These are phyloP conservation scores for Luscinia megarhynchos DNA, from an alignment of 2,797 vertebrate species.

Conservation along the genomic window DNA sequence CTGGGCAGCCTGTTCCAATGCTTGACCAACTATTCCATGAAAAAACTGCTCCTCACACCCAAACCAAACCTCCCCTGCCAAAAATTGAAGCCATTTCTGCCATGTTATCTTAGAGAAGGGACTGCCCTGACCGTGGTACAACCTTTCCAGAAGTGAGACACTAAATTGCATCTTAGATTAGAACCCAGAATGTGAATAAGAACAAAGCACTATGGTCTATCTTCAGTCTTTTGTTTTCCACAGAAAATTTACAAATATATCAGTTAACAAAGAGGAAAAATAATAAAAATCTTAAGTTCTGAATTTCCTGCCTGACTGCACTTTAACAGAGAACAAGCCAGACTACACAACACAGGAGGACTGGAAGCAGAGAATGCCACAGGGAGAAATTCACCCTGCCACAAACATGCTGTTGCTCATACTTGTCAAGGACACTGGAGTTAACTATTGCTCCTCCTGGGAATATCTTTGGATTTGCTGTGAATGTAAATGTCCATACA, in stretches of 20 bases:
- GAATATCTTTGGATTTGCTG: background rate
- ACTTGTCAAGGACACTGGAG: conserved; percentile 28
- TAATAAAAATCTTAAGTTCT: background rate
- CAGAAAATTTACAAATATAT: background rate
- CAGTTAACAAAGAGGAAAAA: background rate
- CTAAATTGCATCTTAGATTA: background rate
- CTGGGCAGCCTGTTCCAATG: background rate
- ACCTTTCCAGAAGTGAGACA: background rate
- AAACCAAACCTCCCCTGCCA: background rate
- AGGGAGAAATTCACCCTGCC: conserved; percentile 11
- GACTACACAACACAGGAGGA: background rate
- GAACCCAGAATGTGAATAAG: background rate
- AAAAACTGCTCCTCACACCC: background rate
- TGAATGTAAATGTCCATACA: background rate
- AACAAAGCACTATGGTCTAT: background rate
- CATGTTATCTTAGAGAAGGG: background rate
- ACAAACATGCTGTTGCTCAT: background rate
- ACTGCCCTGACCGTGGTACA: background rate
- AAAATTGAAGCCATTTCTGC: background rate
- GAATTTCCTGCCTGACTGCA: background rate
- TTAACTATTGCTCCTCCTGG: background rate
- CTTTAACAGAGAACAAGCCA: background rate
- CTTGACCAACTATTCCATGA: background rate
- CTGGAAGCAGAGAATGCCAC: conserved; percentile 15
- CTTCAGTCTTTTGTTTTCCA: background rate